Evolutionary conservation across 2,113 vertebrate species (phyloP), one percentile per base, ranked within the genome.

Genomic region (Hirundichthys speculiger): DNA sequence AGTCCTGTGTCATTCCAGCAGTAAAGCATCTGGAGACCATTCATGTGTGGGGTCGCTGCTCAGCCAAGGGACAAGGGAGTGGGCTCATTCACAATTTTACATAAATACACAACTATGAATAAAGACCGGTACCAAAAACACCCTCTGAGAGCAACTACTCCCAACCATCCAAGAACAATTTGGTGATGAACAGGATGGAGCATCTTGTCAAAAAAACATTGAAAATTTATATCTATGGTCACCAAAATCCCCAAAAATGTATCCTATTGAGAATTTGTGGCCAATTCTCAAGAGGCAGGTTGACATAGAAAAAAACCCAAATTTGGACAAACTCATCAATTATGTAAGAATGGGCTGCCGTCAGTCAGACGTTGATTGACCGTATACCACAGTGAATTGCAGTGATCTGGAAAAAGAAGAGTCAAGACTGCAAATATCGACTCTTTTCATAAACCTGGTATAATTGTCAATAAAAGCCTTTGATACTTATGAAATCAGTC

Each of bases 391-490:
- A 13, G 13, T 5, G 46, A 48, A 24, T 12, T 14, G 20, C 46
- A 48, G 46, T 22, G 4, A 8, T 8, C 14, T 25, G 14, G 15
- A 22, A n/a, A 51, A 10, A 18, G 25, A 52, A 52, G 15, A 6
- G 1, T 25, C 14, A 30, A 19, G 25, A 52, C n/a, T 13, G 16
- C 25, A 34, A 13, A 38, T 19, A 13, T 19, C 12, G 27, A 38
- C 11, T 20, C 7, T 12, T 19, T 38, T 11, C 11, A 11, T 53
- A 18, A 52, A 34, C 15, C n/a, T n/a, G n/a, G 4, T n/a, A 3
- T 30, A 27, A 53, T 53, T 53, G 11, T 53, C n/a, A 53, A 38
- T 19, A 19, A 34, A 52, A 52, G 15, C 49, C 11, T 52, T 52
- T n/a, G 24, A 52, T 11, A 11, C 16, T 18, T 53, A 13, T 5